Base-by-base conservation (phyloP, 2,888 invertebrate genomes). In the Drosophila histrio region DNA sequence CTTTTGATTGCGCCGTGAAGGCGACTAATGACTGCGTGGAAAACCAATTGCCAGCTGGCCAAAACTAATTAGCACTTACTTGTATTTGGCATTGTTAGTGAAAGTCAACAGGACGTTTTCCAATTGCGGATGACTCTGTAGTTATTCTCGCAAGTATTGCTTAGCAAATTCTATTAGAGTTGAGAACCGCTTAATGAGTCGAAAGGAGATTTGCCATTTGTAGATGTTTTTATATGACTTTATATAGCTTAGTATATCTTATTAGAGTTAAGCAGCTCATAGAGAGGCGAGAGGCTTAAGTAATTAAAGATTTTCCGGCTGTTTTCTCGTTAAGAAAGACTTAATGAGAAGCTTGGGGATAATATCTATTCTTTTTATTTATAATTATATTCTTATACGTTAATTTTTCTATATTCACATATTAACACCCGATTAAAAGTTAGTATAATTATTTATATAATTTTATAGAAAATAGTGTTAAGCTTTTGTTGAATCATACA, bases 1-100 rank as follows among this genome's bases (percentile, higher is more conserved):
- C 30, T 34, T 8, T 2, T 28, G 53, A 49, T 67, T 46, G 50
- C 34, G 41, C 11, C 47, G 17, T 46, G 26, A 36, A 36, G 49
- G 38, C 59, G 26, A 47, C 72, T 57, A 71, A 60, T 57, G 47
- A 60, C 56, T 53, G 57, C 30, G 54, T 56, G 41, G 56, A 38
- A 62, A 67, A 38, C 59, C 56, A 77, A 53, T 67, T 63, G 62
- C 9, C 52, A 56, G 41, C 26, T 5, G 19, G 28, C 24, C 36
- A 39, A 41, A 53, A 22, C 53, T 53, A 53, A 53, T 53, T 53
- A 53, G 53, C 53, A 41, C 28, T 47, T 13, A 26, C 9, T 24
- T 52, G 70, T 53, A 38, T 28, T 24, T 46, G 22, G 49, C 39
- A 41, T 50, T 30, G 59, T 28, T 28, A 21, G 77, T 61, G 73